Conservation (phyloP, 2,113 vertebrate species). For the Chloropsis hardwickii region DNA sequence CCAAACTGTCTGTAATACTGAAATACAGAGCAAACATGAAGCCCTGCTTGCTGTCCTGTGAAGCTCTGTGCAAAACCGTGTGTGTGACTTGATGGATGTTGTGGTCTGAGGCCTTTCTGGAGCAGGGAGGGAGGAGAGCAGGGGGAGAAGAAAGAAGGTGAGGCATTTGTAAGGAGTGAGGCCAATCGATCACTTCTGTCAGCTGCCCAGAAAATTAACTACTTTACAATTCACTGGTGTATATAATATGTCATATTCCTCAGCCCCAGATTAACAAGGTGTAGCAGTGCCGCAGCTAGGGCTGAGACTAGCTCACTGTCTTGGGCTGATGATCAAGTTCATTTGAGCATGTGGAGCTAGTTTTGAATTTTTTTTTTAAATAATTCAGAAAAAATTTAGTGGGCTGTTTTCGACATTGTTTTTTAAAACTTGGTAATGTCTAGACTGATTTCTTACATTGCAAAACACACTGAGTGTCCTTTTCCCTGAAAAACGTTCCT, state of each 20-base stretch:
- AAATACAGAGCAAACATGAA: neutral
- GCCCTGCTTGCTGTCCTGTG: neutral
- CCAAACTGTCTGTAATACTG: neutral
- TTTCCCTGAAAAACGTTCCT: constrained; percentile 2
- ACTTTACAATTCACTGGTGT: constrained; percentile 45
- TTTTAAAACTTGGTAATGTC: constrained; percentile 38
- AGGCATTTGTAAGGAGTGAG: neutral
- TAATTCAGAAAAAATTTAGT: neutral
- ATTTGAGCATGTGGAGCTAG: neutral
- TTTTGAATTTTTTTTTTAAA: neutral
- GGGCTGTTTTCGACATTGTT: constrained; percentile 36
- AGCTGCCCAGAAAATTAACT: constrained; percentile 9
- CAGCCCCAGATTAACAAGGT: neutral
- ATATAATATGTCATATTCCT: neutral
- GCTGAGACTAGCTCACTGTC: neutral
- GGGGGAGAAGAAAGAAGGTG: neutral
- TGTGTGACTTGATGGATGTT: neutral
- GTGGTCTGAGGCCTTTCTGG: neutral
- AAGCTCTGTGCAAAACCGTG: neutral
- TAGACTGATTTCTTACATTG: constrained; percentile 49
- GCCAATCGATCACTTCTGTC: neutral
- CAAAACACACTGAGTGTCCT: constrained; percentile 23
- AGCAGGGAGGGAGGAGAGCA: neutral
- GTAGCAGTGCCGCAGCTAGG: neutral
- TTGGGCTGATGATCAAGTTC: neutral